Evolutionary conservation across 2,797 vertebrate species (phyloP), one percentile per base, ranked within the genome.

Genomic region (Myotis planiceps): DNA sequence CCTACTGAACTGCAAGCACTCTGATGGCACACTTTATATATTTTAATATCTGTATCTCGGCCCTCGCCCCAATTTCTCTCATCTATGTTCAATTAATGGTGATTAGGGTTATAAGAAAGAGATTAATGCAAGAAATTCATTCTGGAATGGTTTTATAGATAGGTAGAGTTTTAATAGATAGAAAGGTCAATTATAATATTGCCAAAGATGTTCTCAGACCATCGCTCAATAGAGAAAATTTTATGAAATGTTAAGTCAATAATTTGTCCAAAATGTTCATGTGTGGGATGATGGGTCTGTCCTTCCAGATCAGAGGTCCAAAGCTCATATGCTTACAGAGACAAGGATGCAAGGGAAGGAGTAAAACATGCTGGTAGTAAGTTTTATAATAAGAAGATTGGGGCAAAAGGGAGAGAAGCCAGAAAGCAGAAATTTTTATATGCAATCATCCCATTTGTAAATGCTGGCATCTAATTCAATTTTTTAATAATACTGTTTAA

Each of bases 41-140:
- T 89, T 89, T 85, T 63, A 69, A 58, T 60, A 19, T 91, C 69
- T 82, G 19, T 72, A 88, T 69, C 85, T 95, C 32, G 85, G 25
- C 18, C n/a, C 45, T 93, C 5, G n/a, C 4, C 27, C 4, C 23
- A 49, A 34, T 83, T 72, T 93, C 55, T 69, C 13, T 58, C 21
- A 49, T 66, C 47, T 66, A 3, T 80, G 19, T 90, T 90, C 69
- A 88, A 79, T 68, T 74, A 83, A 37, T 88, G 65, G 74, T 90
- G 29, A 75, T 32, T 18, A 75, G 23, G 58, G 51, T 47, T 74
- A 74, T 85, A 63, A 39, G 58, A 16, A 82, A 94, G 69, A 80
- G n/a, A 80, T 45, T 79, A 89, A 65, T 32, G 47, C 39, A 74
- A 47, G 72, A 78, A 49, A 83, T 84, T 83, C 5, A 86, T 45